Conservation (phyloP, 1,140 invertebrate genomes). For the Trigoniulus corallinus region DNA sequence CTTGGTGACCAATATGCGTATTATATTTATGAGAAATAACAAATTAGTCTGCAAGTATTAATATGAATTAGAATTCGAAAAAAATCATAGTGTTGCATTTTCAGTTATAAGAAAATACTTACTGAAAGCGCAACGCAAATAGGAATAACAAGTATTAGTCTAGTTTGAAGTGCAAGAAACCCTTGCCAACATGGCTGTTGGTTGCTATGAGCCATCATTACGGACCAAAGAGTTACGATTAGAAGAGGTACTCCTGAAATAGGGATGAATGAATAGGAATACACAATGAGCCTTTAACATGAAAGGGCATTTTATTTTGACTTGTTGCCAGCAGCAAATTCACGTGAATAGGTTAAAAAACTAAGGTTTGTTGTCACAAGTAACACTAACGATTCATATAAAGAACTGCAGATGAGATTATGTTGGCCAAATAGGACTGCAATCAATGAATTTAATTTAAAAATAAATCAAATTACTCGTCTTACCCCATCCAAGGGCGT, state of each 20-base stretch:
- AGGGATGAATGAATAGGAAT: too few species aligned
- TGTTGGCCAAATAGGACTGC: too few species aligned
- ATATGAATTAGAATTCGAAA: slow-evolving; percentile 5
- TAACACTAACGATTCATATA: too few species aligned
- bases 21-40: slow-evolving; percentile 33
- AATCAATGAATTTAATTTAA: slow-evolving; percentile 8
- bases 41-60: slow-evolving; percentile 25
- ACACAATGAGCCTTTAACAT: too few species aligned
- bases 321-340: too few species aligned
- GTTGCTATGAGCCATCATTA: slow-evolving; percentile 21
- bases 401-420: too few species aligned
- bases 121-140: slow-evolving; percentile 29
- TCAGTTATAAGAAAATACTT: slow-evolving; percentile 15
- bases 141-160: slow-evolving; percentile 30
- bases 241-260: slow-evolving; percentile 21
- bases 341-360: too few species aligned
- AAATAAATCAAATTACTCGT: too few species aligned
- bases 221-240: slow-evolving; percentile 25
- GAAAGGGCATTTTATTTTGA: too few species aligned
- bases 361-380: too few species aligned
- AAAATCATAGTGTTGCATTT: slow-evolving; percentile 2
- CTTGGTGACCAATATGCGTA: slow-evolving; percentile 32
- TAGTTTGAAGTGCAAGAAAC: slow-evolving; percentile 21
- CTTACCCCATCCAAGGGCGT: slow-evolving; percentile 35
- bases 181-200: slow-evolving; percentile 27